A percentile compares a stretch with the other conserved stretches of the same genome.
These are phyloP conservation scores for Pyrgus malvae DNA, from an alignment of 2,888 invertebrate genomes.

Conservation along the genomic window DNA sequence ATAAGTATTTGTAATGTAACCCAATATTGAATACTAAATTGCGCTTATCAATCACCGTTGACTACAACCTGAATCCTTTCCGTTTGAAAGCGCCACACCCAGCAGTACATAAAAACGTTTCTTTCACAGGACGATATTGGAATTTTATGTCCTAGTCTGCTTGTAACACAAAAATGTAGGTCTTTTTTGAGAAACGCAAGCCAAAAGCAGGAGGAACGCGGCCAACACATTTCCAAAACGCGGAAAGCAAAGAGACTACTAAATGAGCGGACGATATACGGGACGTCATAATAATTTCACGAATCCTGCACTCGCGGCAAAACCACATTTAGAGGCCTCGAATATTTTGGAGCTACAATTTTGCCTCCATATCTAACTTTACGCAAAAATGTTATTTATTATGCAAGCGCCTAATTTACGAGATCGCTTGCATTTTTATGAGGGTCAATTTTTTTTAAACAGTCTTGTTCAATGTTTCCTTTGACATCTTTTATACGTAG, in stretches of 20 bases:
- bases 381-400: neutral
- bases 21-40: too few relatives aligned
- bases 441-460: too few relatives aligned
- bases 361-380: neutral
- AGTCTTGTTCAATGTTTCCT: too few relatives aligned
- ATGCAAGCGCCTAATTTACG: neutral
- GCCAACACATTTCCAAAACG: neutral
- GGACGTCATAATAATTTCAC: slow-evolving; percentile 20
- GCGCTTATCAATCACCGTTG: too few relatives aligned
- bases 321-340: slow-evolving; percentile 5
- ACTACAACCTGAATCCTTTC: too few relatives aligned
- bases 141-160: too few relatives aligned
- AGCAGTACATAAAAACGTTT: too few relatives aligned
- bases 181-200: neutral
- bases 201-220: neutral
- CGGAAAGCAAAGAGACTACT: slow-evolving; percentile 11
- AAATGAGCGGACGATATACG: slow-evolving; percentile 5
- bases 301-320: neutral
- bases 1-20: too few relatives aligned
- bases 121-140: too few relatives aligned
- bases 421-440: too few relatives aligned
- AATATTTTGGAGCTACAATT: slow-evolving; percentile 1
- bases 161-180: neutral
- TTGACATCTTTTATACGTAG: too few relatives aligned
- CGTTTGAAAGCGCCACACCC: too few relatives aligned